Evolutionary conservation across 2,113 vertebrate genomes (phyloP).

Genomic region (Varanus komodoensis): DNA sequence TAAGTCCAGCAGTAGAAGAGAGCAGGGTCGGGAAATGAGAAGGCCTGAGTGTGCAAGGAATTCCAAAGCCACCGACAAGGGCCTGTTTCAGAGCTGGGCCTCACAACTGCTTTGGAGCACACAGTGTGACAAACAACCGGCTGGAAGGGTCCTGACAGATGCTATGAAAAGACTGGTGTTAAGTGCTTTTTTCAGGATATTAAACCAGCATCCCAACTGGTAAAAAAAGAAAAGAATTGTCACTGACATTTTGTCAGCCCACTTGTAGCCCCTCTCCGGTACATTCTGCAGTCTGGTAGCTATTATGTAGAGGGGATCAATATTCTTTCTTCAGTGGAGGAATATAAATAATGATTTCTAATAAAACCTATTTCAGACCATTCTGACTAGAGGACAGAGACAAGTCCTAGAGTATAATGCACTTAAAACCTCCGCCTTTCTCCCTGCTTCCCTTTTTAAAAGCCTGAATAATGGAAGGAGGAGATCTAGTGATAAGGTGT

Average conservation of each 20-base stretch:
- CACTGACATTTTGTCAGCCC: slow-evolving; percentile 78
- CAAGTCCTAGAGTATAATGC: slow-evolving; percentile 74
- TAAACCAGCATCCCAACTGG: slow-evolving; percentile 82
- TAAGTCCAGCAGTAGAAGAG: slow-evolving; percentile 17
- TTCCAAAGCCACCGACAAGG: slow-evolving; percentile 58
- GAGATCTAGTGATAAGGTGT: slow-evolving; percentile 81
- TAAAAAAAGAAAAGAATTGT: slow-evolving; percentile 80
- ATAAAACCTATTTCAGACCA: slow-evolving; percentile 81
- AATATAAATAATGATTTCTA: slow-evolving; percentile 86
- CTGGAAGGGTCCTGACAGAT: slow-evolving; percentile 72
- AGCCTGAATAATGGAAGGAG: slow-evolving; percentile 78
- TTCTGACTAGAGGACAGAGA: slow-evolving; percentile 74
- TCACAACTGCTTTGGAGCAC: slow-evolving; percentile 57
- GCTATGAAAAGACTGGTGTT: slow-evolving; percentile 76
- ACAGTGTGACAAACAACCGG: slow-evolving; percentile 67
- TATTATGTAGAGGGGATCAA: slow-evolving; percentile 78
- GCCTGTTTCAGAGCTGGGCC: slow-evolving; percentile 56
- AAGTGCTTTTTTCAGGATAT: slow-evolving; percentile 85
- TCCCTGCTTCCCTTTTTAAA: slow-evolving; percentile 56
- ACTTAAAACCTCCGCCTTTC: slow-evolving; percentile 58
- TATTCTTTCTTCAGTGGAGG: slow-evolving; percentile 71
- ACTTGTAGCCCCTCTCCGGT: slow-evolving; percentile 73
- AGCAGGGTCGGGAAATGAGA: slow-evolving; percentile 20
- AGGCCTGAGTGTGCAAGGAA: slow-evolving; percentile 61
- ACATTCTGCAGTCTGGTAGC: slow-evolving; percentile 81